Conservation (phyloP, 2,888 invertebrate species). For the Hypercompe scribonia region DNA sequence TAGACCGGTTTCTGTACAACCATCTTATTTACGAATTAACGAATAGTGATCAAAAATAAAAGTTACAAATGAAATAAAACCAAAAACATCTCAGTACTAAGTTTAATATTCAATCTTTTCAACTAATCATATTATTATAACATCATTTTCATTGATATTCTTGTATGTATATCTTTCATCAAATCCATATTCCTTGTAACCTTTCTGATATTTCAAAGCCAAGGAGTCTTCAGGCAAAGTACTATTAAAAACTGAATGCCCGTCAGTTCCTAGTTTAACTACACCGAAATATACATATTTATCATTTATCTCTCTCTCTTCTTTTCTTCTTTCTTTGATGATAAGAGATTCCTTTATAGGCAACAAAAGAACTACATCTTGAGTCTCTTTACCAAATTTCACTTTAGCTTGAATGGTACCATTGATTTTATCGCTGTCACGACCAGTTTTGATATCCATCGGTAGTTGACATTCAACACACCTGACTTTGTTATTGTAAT, state of each 20-base stretch:
- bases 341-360: conserved; percentile 75
- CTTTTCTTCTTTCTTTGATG: conserved; percentile 69
- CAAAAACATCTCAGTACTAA: not conserved
- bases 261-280: conserved; percentile 67
- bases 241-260: conserved; percentile 70
- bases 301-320: conserved; percentile 44
- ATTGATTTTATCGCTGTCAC: conserved; percentile 56
- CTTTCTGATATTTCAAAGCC: conserved; percentile 79
- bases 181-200: conserved; percentile 63
- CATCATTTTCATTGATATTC: conserved; percentile 60
- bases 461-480: conserved; percentile 84
- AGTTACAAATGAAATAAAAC: not conserved
- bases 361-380: conserved; percentile 72
- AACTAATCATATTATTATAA: conserved; percentile 60
- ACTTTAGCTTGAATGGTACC: conserved; percentile 82
- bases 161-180: conserved; percentile 60
- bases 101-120: not conserved
- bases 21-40: not conserved
- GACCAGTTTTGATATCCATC: conserved; percentile 53
- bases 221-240: conserved; percentile 70
- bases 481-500: conserved; percentile 76
- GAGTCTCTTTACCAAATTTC: conserved; percentile 59
- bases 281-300: conserved; percentile 76
- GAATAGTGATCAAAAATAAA: too few species aligned
- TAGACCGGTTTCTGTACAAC: too few species aligned